A percentile compares a stretch with the other conserved stretches of the same genome.
Evolutionary conservation across 2,113 vertebrate genomes (phyloP).

Genomic region (Petrocephalus microphthalmus): DNA sequence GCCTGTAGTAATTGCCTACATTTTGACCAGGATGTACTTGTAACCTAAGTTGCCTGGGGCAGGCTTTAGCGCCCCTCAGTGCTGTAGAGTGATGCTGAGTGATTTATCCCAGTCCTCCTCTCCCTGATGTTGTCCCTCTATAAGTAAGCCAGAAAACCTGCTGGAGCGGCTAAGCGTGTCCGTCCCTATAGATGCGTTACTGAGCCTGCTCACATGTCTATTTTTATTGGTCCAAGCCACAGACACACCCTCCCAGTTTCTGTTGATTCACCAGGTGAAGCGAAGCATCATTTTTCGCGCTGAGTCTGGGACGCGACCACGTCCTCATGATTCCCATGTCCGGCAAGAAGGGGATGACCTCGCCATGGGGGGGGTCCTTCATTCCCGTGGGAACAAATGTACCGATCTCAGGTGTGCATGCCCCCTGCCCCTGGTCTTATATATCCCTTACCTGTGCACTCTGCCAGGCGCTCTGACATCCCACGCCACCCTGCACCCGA

Average conservation of each 20-base stretch:
- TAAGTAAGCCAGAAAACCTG: not conserved
- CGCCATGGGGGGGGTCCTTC: not conserved
- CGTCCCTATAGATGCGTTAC: not conserved
- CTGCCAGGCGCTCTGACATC: not conserved
- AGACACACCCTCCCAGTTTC: not conserved
- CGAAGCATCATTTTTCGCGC: not conserved
- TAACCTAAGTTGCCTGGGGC: not conserved
- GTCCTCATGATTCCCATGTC: not conserved
- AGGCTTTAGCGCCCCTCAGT: not conserved
- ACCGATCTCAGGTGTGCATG: conserved; percentile 10
- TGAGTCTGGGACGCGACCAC: not conserved
- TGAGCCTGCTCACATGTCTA: not conserved
- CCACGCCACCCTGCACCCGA: not conserved
- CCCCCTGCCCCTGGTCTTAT: conserved; percentile 8
- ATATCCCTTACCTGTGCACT: conserved; percentile 23
- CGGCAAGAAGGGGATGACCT: not conserved
- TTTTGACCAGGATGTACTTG: not conserved
- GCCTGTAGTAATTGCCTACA: not conserved
- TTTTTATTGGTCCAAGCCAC: not conserved
- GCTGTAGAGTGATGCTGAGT: not conserved
- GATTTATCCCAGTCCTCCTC: not conserved
- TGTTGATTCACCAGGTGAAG: not conserved
- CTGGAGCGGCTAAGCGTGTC: not conserved
- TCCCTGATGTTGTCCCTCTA: not conserved
- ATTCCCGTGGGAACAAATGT: conserved; percentile 8